Percentiles rank a stretch among this genome's conserved stretches.
Conservation (phyloP, 2,797 vertebrate genomes). For the Sebastes flavidus region DNA sequence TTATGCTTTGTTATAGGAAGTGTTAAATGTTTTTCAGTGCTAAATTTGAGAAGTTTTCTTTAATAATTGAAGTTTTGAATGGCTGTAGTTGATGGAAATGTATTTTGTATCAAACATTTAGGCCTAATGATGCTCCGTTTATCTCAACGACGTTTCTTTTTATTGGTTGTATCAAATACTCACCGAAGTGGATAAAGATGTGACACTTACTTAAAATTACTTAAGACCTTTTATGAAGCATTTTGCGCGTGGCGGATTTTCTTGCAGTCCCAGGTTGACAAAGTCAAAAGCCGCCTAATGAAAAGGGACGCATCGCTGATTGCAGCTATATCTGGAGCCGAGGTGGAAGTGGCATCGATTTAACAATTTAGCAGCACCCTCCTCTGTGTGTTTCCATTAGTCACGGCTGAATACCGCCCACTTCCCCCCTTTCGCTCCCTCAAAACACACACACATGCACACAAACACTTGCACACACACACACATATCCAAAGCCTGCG, state of each 20-base stretch:
- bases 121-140: constrained; percentile 33
- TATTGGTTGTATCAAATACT: constrained; percentile 14
- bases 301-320: constrained; percentile 96
- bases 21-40: constrained; percentile 24
- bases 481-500: constrained; percentile 1
- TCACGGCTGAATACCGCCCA: constrained; percentile 90
- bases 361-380: constrained; percentile 88
- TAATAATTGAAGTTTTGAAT: background rate
- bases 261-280: constrained; percentile 87
- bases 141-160: background rate
- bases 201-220: constrained; percentile 59
- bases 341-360: constrained; percentile 95
- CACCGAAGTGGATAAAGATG: constrained; percentile 50
- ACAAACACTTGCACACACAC: constrained; percentile 20
- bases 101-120: constrained; percentile 29
- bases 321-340: constrained; percentile 92
- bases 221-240: constrained; percentile 86
- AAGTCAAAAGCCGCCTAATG: constrained; percentile 94
- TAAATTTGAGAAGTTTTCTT: background rate
- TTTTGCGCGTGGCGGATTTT: constrained; percentile 83
- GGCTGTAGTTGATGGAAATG: constrained; percentile 12
- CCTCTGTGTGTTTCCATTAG: constrained; percentile 93
- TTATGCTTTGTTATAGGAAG: constrained; percentile 41
- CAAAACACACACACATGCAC: constrained; percentile 54
- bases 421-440: constrained; percentile 75